phyloP scores from a whole-genome alignment of 2,888 invertebrate species.

The Saturnia japonica region DNA sequence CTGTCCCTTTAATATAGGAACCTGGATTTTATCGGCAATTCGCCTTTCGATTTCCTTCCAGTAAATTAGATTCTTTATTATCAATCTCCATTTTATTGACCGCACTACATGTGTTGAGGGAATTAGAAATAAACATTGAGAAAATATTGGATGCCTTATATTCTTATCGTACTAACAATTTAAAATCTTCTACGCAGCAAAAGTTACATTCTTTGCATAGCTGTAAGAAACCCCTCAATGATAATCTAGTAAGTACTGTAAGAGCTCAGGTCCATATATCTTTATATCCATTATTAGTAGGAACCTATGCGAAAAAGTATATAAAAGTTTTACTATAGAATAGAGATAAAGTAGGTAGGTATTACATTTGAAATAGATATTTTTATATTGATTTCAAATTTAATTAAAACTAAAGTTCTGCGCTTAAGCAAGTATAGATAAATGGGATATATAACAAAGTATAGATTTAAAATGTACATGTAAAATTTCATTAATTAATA shows the following conservation, averaged over 20 bases:
- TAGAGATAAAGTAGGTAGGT: too few relatives aligned
- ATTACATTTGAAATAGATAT: too few relatives aligned
- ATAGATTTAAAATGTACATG: too few relatives aligned
- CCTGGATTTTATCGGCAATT: conserved; percentile 16
- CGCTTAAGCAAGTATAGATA: too few relatives aligned
- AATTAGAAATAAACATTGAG: conserved; percentile 9
- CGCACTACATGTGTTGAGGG: not conserved
- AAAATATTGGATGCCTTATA: not conserved
- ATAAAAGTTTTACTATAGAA: too few relatives aligned
- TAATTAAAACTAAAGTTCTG: too few relatives aligned
- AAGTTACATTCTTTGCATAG: not conserved
- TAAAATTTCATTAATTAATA: too few relatives aligned
- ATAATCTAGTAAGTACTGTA: not conserved
- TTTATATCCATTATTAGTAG: too few relatives aligned
- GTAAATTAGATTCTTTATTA: conserved; percentile 20
- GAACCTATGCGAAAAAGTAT: too few relatives aligned
- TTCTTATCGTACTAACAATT: not conserved
- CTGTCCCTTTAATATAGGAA: conserved; percentile 6
- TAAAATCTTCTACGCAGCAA: not conserved
- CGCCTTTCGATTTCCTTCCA: conserved; percentile 7
- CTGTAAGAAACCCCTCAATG: not conserved
- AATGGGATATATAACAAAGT: too few relatives aligned
- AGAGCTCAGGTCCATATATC: not conserved
- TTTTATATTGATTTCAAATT: too few relatives aligned
- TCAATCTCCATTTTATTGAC: conserved; percentile 32